Conservation (phyloP, 1,140 invertebrate species). For the Drosophila tropicalis region DNA sequence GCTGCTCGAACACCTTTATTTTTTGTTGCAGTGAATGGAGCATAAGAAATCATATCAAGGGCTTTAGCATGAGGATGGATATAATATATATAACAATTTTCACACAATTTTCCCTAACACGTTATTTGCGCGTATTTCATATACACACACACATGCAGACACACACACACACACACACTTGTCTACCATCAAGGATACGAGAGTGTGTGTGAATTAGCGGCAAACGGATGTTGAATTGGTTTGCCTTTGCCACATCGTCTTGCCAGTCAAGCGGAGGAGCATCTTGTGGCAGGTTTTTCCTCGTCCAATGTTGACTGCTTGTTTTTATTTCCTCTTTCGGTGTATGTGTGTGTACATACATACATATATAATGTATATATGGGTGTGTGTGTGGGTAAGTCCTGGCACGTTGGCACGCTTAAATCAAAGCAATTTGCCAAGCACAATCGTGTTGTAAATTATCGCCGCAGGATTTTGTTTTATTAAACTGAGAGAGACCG, state of each 20-base stretch:
- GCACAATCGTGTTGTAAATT: constrained; percentile 78
- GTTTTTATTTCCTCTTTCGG: constrained; percentile 71
- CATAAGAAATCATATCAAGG: constrained; percentile 79
- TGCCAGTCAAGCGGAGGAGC: constrained; percentile 68
- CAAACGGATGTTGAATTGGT: constrained; percentile 81
- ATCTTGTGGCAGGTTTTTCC: constrained; percentile 73
- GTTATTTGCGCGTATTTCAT: constrained; percentile 81
- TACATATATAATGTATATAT: constrained; percentile 13
- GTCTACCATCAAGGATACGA: background rate
- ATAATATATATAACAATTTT: constrained; percentile 82
- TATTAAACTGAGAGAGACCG: constrained; percentile 64
- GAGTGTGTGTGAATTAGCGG: constrained; percentile 77
- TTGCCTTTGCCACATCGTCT: constrained; percentile 68
- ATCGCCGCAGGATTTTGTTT: constrained; percentile 80
- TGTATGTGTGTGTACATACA: constrained; percentile 30
- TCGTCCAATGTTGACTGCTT: constrained; percentile 72
- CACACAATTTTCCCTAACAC: constrained; percentile 78
- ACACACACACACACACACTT: background rate
- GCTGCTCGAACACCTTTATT: constrained; percentile 61
- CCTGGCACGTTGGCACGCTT: constrained; percentile 77
- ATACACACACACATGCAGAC: constrained; percentile 56
- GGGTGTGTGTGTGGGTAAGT: constrained; percentile 32
- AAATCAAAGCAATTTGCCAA: constrained; percentile 80
- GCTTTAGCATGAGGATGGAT: constrained; percentile 70
- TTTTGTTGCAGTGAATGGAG: constrained; percentile 60